Evolutionary conservation across 2,113 vertebrate genomes (phyloP), one percentile per base, ranked within the genome.

Genomic region (Sinocyclocheilus anshuiensis): DNA sequence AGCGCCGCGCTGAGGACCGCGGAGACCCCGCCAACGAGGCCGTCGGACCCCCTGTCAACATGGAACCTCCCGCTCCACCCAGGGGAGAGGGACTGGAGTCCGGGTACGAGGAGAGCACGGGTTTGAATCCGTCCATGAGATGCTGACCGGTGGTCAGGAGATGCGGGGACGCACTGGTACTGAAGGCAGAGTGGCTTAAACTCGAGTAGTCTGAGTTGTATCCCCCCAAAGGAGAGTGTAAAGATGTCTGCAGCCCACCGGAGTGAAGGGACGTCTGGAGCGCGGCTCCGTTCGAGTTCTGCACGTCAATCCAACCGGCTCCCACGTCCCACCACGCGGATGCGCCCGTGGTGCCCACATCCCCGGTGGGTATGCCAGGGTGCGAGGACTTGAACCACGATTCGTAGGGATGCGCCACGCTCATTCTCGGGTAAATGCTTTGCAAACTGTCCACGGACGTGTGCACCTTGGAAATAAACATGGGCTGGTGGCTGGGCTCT

Each of bases 51-150:
- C 95, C 96, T 61, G 95, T 95, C 89, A 99, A 93, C 97, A 98
- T 97, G 74, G 97, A 96, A 65, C 97, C 95, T 18, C 96, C 96
- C 0, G 96, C 95, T 80, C 96, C 97, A 63, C 95, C 94, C 89
- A 97, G 93, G 36, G 97, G 97, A 92, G 97, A 98, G 1, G 97
- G 97, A 76, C 95, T 96, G 5, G 97, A 95, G 94, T 98, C 97
- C 81, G 96, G 96, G 85, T 98, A 99, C 24, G 97, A 97, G 36
- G 97, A 97, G 77, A 99, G 90, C 76, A 99, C 97, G 0, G 97
- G 97, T 87, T 99, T 99, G 95, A 98, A 99, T 90, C 98, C 97
- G 94, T 99, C 97, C 96, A 99, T 98, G 92, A 99, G 95, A 88
- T 99, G 98, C 93, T 99, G 98, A 61, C 97, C 96, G 36, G 95